Conservation (phyloP, 2,113 vertebrate genomes). For the Sminthopsis crassicaudata region DNA sequence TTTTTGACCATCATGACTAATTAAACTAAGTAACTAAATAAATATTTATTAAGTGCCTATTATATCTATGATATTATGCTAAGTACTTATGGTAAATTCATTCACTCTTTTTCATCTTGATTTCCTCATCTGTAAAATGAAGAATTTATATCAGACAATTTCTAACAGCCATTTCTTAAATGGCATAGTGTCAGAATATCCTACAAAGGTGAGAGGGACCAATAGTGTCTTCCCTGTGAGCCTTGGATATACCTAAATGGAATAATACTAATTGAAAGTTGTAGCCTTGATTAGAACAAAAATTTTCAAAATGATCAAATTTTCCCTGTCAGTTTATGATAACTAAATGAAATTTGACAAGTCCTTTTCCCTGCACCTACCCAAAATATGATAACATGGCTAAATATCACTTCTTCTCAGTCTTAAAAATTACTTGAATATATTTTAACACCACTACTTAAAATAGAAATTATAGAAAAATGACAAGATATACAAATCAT, state of each 20-base stretch:
- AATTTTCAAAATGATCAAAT: not conserved
- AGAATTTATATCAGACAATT: not conserved
- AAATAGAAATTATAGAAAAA: not conserved
- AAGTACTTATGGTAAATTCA: not conserved
- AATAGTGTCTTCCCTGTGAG: not conserved
- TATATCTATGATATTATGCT: not conserved
- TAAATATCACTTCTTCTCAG: not conserved
- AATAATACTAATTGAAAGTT: not conserved
- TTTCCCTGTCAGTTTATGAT: not conserved
- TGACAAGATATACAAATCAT: not conserved
- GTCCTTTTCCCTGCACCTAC: not conserved
- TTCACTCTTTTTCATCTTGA: not conserved
- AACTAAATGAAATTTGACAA: not conserved
- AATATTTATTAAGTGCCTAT: not conserved
- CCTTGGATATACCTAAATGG: not conserved
- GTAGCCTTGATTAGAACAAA: not conserved
- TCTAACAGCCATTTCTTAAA: not conserved
- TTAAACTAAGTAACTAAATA: not conserved
- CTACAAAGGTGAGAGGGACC: not conserved
- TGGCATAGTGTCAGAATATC: not conserved
- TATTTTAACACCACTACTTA: not conserved
- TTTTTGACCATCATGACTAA: not conserved
- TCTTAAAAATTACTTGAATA: not conserved
- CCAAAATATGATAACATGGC: not conserved
- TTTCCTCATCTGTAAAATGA: not conserved